phyloP scores from a whole-genome alignment of 92 coral and sea anemone genomes.

The Epizoanthus rinbou region DNA sequence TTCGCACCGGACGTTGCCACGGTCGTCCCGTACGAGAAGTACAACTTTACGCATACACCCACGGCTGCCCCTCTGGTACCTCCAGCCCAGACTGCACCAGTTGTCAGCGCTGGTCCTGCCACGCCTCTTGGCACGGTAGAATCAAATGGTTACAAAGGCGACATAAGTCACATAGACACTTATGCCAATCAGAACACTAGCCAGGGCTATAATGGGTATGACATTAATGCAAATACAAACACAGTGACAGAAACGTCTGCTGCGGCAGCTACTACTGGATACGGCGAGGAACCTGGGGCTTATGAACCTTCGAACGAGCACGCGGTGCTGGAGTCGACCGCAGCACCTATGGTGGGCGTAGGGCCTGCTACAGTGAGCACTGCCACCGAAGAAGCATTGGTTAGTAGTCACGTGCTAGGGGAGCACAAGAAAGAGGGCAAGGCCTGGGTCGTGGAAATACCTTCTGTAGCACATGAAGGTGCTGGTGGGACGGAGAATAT shows the following conservation, averaged over 20 bases:
- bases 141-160: slow-evolving; percentile 33
- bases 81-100: slow-evolving; percentile 7
- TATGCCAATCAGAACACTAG: slow-evolving; percentile 20
- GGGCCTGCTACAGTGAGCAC: slow-evolving; percentile 19
- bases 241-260: slow-evolving; percentile 4
- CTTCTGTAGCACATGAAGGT: slow-evolving; percentile 50
- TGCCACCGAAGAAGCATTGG: slow-evolving; percentile 8
- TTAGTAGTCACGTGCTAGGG: slow-evolving; percentile 20
- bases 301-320: slow-evolving; percentile 23
- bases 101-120: slow-evolving; percentile 34
- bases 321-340: slow-evolving; percentile 28
- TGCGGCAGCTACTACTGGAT: slow-evolving; percentile 14
- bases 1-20: slow-evolving; percentile 67
- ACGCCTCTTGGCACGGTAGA: slow-evolving; percentile 28
- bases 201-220: slow-evolving; percentile 14
- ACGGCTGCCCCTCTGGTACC: slow-evolving; percentile 18
- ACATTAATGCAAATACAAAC: slow-evolving; percentile 33
- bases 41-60: slow-evolving; percentile 64
- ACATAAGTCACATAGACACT: slow-evolving; percentile 1
- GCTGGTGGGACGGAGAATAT: slow-evolving; percentile 48
- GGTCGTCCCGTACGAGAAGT: slow-evolving; percentile 55
- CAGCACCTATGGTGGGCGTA: slow-evolving; percentile 20
- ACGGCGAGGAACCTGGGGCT: background rate
- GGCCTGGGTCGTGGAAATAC: slow-evolving; percentile 69
- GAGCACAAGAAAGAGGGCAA: slow-evolving; percentile 4